Evolutionary conservation across 2,888 invertebrate species (phyloP).

Genomic region (Leucophenga montana): DNA sequence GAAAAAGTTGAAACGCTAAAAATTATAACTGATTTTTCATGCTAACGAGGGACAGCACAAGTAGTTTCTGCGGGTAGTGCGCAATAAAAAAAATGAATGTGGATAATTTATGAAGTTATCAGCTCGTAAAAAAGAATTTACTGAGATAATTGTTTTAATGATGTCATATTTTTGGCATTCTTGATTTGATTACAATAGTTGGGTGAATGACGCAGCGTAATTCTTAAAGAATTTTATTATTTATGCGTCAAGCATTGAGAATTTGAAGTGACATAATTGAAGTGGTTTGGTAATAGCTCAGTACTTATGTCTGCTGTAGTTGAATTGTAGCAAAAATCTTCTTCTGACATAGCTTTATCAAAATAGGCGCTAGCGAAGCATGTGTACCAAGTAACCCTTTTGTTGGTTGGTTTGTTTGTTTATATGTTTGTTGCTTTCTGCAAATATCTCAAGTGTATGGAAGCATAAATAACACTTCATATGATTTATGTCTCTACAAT

Average conservation of each 20-base stretch:
- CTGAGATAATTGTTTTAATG: conserved; percentile 62
- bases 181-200: neutral
- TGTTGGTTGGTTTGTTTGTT: no score
- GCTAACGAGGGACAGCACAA: conserved; percentile 45
- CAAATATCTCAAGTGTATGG: conserved; percentile 31
- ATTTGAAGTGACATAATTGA: neutral
- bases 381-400: conserved; percentile 22
- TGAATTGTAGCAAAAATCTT: neutral
- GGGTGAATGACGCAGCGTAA: conserved; percentile 45
- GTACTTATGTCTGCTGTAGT: neutral
- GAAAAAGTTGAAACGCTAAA: conserved; percentile 39
- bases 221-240: conserved; percentile 11
- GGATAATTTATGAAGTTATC: conserved; percentile 42
- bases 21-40: conserved; percentile 37
- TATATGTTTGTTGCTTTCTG: no score
- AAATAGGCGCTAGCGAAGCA: neutral
- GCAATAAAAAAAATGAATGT: neutral
- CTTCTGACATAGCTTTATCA: neutral
- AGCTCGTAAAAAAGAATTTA: conserved; percentile 46
- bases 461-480: conserved; percentile 49
- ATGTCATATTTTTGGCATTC: conserved; percentile 54
- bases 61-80: conserved; percentile 43
- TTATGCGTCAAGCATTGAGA: conserved; percentile 6
- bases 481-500: conserved; percentile 54
- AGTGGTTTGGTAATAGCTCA: neutral